These are phyloP conservation scores for Cydia pomonella DNA, from an alignment of 1,140 invertebrate species.

Conservation along the genomic window DNA sequence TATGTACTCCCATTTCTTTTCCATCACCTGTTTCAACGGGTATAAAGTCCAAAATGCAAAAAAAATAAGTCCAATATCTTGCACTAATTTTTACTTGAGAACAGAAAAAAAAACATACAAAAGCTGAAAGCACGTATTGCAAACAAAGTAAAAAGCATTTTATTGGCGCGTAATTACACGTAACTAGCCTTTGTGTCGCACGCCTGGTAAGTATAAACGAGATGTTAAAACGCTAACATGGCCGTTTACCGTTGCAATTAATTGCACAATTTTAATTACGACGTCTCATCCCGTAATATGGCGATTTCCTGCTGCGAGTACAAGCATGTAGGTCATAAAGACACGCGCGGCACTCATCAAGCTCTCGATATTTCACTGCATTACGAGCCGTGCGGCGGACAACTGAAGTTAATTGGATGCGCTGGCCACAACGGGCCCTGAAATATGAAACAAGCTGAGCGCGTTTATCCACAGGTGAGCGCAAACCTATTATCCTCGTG, in stretches of 20 bases:
- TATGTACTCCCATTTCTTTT: no score
- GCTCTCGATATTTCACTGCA: constrained; percentile 69
- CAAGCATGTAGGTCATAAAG: constrained; percentile 50
- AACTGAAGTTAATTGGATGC: constrained; percentile 77
- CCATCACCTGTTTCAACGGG: no score
- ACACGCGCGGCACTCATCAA: constrained; percentile 56
- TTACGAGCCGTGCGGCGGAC: constrained; percentile 65
- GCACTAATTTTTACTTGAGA: neutral
- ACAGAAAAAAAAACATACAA: neutral
- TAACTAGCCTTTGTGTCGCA: constrained; percentile 11
- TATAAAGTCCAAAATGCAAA: no score
- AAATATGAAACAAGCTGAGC: constrained; percentile 69
- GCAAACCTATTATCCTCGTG: constrained; percentile 55
- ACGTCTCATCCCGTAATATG: constrained; percentile 30
- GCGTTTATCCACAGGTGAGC: constrained; percentile 59
- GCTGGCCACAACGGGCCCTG: constrained; percentile 64
- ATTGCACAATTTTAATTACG: constrained; percentile 42
- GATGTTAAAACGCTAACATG: constrained; percentile 19
- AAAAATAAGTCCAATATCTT: no score
- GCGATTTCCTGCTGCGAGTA: constrained; percentile 39
- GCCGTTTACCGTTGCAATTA: constrained; percentile 24
- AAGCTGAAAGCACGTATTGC: neutral
- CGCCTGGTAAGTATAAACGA: constrained; percentile 3
- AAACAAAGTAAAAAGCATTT: neutral
- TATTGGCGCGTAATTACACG: constrained; percentile 12